Evolutionary conservation across 2,888 invertebrate genomes (phyloP).

Genomic region (Prosapia bicincta): DNA sequence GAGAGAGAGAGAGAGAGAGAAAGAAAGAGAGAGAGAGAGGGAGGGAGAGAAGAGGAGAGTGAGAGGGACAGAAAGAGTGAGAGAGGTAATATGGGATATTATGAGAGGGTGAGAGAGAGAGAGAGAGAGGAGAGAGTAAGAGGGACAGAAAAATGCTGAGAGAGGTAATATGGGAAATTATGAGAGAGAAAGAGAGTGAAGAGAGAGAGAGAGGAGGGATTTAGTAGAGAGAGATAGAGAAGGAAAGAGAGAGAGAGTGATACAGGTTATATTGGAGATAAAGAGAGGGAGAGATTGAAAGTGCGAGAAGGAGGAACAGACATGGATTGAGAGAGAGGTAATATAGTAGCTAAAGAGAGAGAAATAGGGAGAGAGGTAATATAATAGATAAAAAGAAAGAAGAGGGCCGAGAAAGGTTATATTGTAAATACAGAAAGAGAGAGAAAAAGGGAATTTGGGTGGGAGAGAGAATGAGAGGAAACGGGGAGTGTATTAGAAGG

Average conservation of each 20-base stretch:
- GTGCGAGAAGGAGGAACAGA: no score
- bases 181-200: conserved; percentile 28
- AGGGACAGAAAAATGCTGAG: conserved; percentile 13
- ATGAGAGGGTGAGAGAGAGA: neutral
- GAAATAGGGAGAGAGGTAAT: no score
- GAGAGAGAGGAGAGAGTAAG: neutral
- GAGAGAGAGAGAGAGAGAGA: conserved; percentile 23
- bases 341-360: no score
- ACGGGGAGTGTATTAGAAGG: no score
- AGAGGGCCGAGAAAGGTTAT: no score
- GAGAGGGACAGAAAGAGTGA: conserved; percentile 5
- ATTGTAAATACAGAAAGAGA: no score
- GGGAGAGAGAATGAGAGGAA: no score
- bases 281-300: conserved; percentile 30
- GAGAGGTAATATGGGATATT: conserved; percentile 3
- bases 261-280: conserved; percentile 7
- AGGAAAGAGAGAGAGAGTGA: neutral
- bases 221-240: conserved; percentile 28
- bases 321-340: no score
- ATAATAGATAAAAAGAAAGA: no score
- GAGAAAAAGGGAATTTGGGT: no score
- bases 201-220: conserved; percentile 32
- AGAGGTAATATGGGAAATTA: conserved; percentile 12
- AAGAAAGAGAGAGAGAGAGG: conserved; percentile 20
- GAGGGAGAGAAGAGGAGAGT: conserved; percentile 14